Evolutionary conservation across 2,888 invertebrate genomes (phyloP).

Genomic region (Drosophila birchii): DNA sequence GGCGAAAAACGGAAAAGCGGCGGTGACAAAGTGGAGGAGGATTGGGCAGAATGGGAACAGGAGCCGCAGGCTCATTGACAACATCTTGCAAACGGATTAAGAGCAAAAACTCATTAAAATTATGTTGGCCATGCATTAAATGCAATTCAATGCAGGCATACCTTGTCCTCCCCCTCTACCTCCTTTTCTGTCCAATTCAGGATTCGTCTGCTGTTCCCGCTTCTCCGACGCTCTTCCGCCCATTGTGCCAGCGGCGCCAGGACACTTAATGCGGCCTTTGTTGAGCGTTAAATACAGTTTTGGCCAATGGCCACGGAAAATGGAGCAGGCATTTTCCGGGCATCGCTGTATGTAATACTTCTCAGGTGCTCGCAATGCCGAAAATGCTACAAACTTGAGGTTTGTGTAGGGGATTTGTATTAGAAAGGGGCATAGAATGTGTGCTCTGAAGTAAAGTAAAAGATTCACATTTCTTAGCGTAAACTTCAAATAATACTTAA

Average conservation of each 20-base stretch:
- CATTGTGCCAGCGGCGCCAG: conserved; percentile 30
- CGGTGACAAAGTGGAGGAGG: background rate
- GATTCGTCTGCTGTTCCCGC: background rate
- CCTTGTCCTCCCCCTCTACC: conserved; percentile 3
- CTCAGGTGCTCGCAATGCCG: background rate
- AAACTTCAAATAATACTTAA: no score
- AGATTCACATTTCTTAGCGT: background rate
- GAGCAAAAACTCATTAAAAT: conserved; percentile 82
- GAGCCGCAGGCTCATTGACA: conserved; percentile 70
- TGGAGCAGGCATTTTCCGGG: conserved; percentile 7
- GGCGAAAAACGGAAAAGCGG: conserved; percentile 12
- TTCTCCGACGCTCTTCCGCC: conserved; percentile 2
- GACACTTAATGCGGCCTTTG: conserved; percentile 63
- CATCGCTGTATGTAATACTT: background rate
- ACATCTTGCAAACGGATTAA: conserved; percentile 78
- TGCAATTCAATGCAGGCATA: conserved; percentile 72
- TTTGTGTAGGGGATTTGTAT: background rate
- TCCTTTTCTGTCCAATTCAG: conserved; percentile 2
- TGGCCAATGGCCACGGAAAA: conserved; percentile 30
- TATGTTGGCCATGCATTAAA: conserved; percentile 80
- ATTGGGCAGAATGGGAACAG: conserved; percentile 13
- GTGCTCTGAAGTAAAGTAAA: background rate
- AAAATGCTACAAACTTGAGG: background rate
- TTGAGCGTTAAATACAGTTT: conserved; percentile 52
- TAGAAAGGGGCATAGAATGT: background rate